Conservation (phyloP, 2,113 vertebrate genomes). For the Notothenia rossii region DNA sequence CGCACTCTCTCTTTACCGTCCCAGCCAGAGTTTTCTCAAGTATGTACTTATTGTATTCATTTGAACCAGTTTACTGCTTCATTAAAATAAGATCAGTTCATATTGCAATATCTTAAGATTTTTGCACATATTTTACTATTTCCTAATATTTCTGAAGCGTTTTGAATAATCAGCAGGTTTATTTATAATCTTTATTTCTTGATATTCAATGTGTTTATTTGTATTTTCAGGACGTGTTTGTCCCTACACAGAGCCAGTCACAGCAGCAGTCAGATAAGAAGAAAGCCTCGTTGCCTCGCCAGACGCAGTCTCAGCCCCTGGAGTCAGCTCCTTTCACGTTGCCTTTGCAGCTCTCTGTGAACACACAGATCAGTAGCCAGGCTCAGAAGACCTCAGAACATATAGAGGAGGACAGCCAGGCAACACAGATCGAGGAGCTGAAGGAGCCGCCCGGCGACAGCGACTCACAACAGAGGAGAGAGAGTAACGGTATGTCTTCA, state of each 20-base stretch:
- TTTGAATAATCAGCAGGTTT: too few species aligned
- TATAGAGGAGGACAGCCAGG: constrained; percentile 83
- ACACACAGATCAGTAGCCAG: constrained; percentile 78
- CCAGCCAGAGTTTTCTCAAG: constrained; percentile 95
- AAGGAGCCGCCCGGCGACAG: constrained; percentile 31
- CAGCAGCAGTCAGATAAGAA: constrained; percentile 16
- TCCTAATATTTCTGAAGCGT: too few species aligned
- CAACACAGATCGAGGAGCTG: constrained; percentile 84
- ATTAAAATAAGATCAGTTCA: too few species aligned
- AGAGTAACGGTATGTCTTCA: constrained; percentile 15
- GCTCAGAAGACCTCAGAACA: constrained; percentile 42
- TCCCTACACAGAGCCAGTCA: constrained; percentile 88
- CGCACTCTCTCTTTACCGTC: constrained; percentile 86
- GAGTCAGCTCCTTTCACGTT: constrained; percentile 65
- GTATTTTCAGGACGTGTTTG: constrained; percentile 89
- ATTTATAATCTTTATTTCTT: background rate
- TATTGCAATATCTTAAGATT: too few species aligned
- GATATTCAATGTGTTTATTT: background rate
- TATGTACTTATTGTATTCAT: constrained; percentile 71
- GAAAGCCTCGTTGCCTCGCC: constrained; percentile 9
- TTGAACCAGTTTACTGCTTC: too few species aligned
- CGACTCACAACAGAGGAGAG: constrained; percentile 34
- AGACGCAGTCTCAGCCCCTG: constrained; percentile 49
- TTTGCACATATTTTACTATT: too few species aligned
- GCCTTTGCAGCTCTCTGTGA: constrained; percentile 84